phyloP scores from a whole-genome alignment of 2,888 invertebrate genomes.

The Linnaemya vulpina region DNA sequence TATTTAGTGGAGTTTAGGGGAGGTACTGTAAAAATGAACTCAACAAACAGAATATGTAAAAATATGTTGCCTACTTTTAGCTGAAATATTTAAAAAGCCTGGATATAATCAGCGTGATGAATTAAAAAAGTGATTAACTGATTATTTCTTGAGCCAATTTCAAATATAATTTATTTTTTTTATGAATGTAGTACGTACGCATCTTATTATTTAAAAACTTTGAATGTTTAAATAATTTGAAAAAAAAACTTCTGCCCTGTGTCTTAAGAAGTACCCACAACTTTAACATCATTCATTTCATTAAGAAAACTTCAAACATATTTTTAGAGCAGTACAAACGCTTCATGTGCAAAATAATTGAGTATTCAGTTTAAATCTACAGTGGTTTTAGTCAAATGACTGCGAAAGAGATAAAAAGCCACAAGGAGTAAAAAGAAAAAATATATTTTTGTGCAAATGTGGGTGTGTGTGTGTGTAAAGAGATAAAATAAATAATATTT shows the following conservation, averaged over 20 bases:
- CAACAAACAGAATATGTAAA: neutral
- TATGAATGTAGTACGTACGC: too few species aligned
- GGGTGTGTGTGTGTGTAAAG: neutral
- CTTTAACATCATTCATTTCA: neutral
- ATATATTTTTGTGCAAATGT: neutral
- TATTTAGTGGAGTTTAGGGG: constrained; percentile 13
- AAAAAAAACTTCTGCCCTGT: too few species aligned
- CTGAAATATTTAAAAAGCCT: neutral
- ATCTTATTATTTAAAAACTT: too few species aligned
- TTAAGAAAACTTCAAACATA: neutral
- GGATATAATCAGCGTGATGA: too few species aligned
- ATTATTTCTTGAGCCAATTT: too few species aligned
- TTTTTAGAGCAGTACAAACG: neutral
- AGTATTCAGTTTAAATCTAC: neutral
- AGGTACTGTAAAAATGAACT: too few species aligned
- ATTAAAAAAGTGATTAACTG: neutral
- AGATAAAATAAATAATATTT: constrained; percentile 1
- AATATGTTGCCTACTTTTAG: neutral
- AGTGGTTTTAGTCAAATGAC: neutral
- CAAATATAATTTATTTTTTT: too few species aligned
- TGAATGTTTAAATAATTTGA: too few species aligned
- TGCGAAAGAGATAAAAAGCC: neutral
- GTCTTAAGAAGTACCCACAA: too few species aligned
- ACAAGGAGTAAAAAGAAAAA: neutral
- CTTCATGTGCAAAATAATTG: neutral